These are phyloP conservation scores for Poeciliopsis gracilis DNA, from an alignment of 2,797 vertebrate species.

Conservation along the genomic window DNA sequence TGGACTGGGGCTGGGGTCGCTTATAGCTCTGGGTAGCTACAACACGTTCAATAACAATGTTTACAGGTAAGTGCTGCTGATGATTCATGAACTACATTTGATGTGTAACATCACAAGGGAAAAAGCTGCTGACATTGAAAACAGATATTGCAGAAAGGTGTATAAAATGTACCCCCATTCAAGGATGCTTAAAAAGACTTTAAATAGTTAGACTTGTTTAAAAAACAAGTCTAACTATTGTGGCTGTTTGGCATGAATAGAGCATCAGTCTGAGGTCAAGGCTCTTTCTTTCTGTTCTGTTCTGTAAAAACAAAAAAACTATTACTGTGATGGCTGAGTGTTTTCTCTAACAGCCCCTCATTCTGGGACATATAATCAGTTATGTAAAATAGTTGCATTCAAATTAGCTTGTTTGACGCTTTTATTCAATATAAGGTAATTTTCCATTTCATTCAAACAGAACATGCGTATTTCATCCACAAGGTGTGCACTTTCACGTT, in stretches of 20 bases:
- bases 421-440: neutral
- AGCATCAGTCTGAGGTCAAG: constrained; percentile 38
- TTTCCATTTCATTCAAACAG: neutral
- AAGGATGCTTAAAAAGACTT: constrained; percentile 9
- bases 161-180: neutral
- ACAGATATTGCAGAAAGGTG: constrained; percentile 10
- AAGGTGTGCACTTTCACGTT: neutral
- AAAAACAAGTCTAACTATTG: constrained; percentile 38
- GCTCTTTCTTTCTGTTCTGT: constrained; percentile 35
- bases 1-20: constrained; percentile 93
- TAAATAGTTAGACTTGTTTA: too few relatives aligned
- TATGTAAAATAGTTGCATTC: constrained; percentile 55
- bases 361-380: constrained; percentile 65
- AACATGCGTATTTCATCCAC: neutral
- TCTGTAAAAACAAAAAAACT: constrained; percentile 18
- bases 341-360: constrained; percentile 49
- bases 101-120: constrained; percentile 14
- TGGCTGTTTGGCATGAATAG: constrained; percentile 29
- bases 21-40: constrained; percentile 99
- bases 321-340: constrained; percentile 40
- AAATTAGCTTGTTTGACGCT: constrained; percentile 31
- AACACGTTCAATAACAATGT: constrained; percentile 98
- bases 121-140: constrained; percentile 7
- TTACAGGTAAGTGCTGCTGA: constrained; percentile 87
- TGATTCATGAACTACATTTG: constrained; percentile 12